Base-by-base conservation (phyloP, 2,797 vertebrate species). In the Chrosomus eos region DNA sequence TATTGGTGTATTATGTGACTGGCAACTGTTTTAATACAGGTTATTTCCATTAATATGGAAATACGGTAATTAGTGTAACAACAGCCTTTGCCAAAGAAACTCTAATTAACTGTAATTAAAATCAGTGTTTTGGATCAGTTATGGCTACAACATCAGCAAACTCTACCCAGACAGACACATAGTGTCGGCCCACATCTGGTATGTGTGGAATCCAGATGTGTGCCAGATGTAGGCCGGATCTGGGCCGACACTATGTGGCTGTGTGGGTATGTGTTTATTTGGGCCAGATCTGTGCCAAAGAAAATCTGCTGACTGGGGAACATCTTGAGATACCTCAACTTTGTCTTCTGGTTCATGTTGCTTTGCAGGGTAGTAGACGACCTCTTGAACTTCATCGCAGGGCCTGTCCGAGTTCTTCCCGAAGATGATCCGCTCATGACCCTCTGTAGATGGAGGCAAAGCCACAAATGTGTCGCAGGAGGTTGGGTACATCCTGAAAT, bases 371-470 rank as follows among this genome's bases (percentile, higher is more conserved):
- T 95, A 95, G 89, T 95, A 95, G 55, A 98, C 94, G 67, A 98
- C 94, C 90, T 99, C 98, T 89, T 99, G 98, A 81, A 99, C 97
- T 93, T 99, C 98, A 92, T 98, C 97, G 16, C 94, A 95, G 10
- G 96, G 96, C 89, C 98, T 95, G 91, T 99, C 97, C 6, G 97
- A 97, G 93, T 99, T 99, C 91, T 99, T 99, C 67, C 97, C 98
- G 92, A 99, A 99, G 83, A 99, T 92, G 77, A 98, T 92, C 45
- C 94, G 93, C 18, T 93, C 94, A 21, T 93, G 94, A 11, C 89
- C 93, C 83, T 94, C 88, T 21, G 97, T 94, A 83, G 97, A 94
- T 43, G 97, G 97, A 81, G 95, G 95, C 68, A 81, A 5, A 18
- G 80, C 80, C 58, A 81, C 80, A 36, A 99, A 98, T 3, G 97